A percentile compares a stretch with the other conserved stretches of the same genome.
Evolutionary conservation across 2,113 vertebrate species (phyloP).

Genomic region (Dinomys branickii): DNA sequence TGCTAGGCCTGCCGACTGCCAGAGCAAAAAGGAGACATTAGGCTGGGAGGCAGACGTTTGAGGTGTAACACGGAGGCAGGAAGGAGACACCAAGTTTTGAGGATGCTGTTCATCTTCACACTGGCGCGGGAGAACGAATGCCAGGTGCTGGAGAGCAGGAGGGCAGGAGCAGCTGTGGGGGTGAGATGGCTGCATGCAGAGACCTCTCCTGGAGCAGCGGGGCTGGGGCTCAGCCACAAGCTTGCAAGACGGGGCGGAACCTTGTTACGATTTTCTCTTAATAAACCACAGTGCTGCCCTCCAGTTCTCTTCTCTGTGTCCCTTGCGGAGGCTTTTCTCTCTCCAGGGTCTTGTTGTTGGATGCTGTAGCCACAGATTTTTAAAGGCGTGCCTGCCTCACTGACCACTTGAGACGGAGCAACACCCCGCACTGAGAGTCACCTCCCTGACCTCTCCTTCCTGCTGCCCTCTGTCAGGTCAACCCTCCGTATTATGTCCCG

Average conservation of each 20-base stretch:
- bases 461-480: conserved; percentile 89
- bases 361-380: not conserved
- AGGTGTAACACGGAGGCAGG: not conserved
- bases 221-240: too few relatives aligned
- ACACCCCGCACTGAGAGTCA: not conserved
- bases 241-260: not conserved
- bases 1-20: too few relatives aligned
- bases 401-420: too few relatives aligned
- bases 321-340: not conserved
- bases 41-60: not conserved
- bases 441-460: not conserved
- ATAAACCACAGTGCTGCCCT: not conserved
- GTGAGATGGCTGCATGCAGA: not conserved
- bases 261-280: not conserved
- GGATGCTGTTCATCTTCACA: not conserved
- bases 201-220: too few relatives aligned
- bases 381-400: not conserved
- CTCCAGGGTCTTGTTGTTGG: not conserved
- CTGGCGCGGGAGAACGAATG: not conserved
- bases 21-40: not conserved
- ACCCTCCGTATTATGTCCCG: conserved; percentile 95
- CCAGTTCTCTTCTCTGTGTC: not conserved
- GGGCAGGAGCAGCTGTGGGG: not conserved
- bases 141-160: not conserved
- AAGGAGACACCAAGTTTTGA: not conserved